A percentile compares a stretch with the other conserved stretches of the same genome.
Conservation (phyloP, 2,888 invertebrate genomes). For the Cosmia trapezina region DNA sequence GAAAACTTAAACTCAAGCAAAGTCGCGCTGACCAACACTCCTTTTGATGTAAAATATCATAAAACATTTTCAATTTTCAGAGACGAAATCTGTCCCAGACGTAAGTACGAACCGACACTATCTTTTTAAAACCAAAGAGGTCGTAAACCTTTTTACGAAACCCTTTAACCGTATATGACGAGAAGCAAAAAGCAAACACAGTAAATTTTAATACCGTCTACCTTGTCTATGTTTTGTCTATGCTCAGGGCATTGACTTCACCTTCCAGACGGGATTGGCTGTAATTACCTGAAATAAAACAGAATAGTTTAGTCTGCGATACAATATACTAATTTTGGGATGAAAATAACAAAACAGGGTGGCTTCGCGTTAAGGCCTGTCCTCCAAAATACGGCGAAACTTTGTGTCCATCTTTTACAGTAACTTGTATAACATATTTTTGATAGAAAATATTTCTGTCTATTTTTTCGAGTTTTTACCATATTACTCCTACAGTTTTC, state of each 20-base stretch:
- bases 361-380: background rate
- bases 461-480: no score
- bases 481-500: no score
- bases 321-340: conserved; percentile 31
- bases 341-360: background rate
- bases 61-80: conserved; percentile 26
- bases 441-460: no score
- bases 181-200: conserved; percentile 41
- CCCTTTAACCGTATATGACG: conserved; percentile 39
- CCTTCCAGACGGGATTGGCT: conserved; percentile 43
- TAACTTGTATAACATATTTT: no score
- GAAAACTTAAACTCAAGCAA: background rate
- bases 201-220: conserved; percentile 48
- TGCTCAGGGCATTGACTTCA: conserved; percentile 15
- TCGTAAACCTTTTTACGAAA: conserved; percentile 47
- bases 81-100: conserved; percentile 31
- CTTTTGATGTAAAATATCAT: background rate
- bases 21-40: background rate
- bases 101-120: conserved; percentile 18
- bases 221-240: conserved; percentile 48
- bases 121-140: conserved; percentile 46
- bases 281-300: conserved; percentile 62
- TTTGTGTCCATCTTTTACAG: no score
- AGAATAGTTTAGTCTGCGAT: conserved; percentile 40
- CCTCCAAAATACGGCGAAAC: no score